Base-by-base conservation (phyloP, 1,140 invertebrate species). In the Helicoverpa armigera region DNA sequence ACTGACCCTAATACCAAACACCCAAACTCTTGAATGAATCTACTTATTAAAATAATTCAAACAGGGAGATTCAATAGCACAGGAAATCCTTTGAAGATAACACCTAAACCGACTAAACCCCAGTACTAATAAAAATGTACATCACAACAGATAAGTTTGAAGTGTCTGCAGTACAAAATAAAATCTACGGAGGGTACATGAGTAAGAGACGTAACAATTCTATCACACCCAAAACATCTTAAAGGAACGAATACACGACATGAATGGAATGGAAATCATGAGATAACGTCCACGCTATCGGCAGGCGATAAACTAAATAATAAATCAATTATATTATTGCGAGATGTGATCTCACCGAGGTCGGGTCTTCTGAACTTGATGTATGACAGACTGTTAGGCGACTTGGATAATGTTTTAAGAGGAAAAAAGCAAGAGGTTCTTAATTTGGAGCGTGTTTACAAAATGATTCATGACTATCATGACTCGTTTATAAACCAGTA, bases 261-360 rank as follows among this genome's bases (percentile, higher is more conserved):
- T 67, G 63, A 67, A 67, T 67, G 63, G n/a, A 65, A 43, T 43
- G 61, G n/a, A 65, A 67, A 67, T 67, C 63, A 11, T 50, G 43
- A 67, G 63, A 67, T 67, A 67, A 67, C 14, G 16, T 35, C 13
- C n/a, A n/a, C 3, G 35, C 16, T 67, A 48, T 67, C 43, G 2
- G 35, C 13, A 67, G 63, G 12, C 48, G 63, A 67, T 67, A 67
- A 67, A 67, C n/a, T 16, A 48, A 67, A 67, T 67, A 67, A 67
- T 67, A 67, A 48, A 67, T 67, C 43, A 67, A 67, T 67, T 67
- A 67, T 67, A 48, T 67, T 67, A 50, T 63, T 67, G 63, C 16
- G 16, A 18, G 60, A 67, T 48, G 63, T 67, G 63, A 50, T 67
- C 63, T 67, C 35, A 18, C 18, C 16, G 63, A 18, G 63, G 63